Evolutionary conservation across 1,140 invertebrate genomes (phyloP), one percentile per base, ranked within the genome.

Genomic region (Xylocopa sonorina): DNA sequence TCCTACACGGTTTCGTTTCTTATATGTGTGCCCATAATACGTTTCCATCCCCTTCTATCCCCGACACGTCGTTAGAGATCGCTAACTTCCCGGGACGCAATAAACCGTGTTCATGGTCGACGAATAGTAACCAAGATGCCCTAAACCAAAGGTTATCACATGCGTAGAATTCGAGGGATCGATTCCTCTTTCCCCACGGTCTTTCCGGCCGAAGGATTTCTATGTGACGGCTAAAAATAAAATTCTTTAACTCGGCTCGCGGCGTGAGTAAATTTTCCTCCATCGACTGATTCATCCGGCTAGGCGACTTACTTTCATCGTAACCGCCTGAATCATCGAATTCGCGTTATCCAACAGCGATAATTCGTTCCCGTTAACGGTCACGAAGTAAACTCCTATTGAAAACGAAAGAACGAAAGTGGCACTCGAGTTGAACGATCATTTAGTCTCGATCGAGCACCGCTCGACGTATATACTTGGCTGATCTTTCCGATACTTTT

Each of bases 211-310:
- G 7, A 18, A 64, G 69, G 29, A 34, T 73, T 73, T 72, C 58
- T 41, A 51, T 38, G 38, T 34, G 50, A 10, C 27, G 29, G 48
- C 77, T 78, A 78, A 78, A 78, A 78, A 78, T 78, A 78, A 63
- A 38, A 73, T 55, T 55, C 73, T 62, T 53, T 57, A 63, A 78
- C 29, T 9, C 9, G 38, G 2, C 46, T 29, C 9, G 14, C 14
- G 34, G 3, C 10, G n/a, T n/a, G 10, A 46, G 27, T 10, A 27
- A 24, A 51, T 24, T 51, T 62, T 60, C 55, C 38, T 21, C 0
- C 21, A 29, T 46, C 67, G 24, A 50, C 46, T 63, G 58, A 53
- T 55, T 46, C 76, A 62, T 72, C 43, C 66, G 29, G 27, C 14
- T 18, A 29, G 32, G 1, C 21, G 12, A 53, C 38, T 68, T 43